A percentile compares a stretch with the other conserved stretches of the same genome.
Evolutionary conservation across 2,797 vertebrate genomes (phyloP).

Genomic region (Pterois miles): DNA sequence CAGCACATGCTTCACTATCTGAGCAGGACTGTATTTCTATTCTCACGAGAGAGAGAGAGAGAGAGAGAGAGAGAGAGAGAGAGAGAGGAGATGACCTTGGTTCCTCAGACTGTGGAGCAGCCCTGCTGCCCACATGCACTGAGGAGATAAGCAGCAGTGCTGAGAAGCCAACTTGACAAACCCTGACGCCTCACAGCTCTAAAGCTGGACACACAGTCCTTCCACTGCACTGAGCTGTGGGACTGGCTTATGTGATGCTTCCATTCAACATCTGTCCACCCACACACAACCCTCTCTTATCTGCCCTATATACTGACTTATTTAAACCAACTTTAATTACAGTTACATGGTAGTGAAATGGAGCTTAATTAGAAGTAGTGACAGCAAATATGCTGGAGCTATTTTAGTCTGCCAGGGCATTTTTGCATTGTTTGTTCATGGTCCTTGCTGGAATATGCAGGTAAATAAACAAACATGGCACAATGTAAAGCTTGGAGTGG

Average conservation of each 20-base stretch:
- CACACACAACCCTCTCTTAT: conserved; percentile 21
- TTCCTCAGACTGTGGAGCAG: conserved; percentile 7
- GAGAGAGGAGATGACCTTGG: conserved; percentile 41
- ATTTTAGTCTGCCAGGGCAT: background rate
- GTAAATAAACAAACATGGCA: conserved; percentile 3
- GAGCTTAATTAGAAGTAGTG: conserved; percentile 15
- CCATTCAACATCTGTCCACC: conserved; percentile 21
- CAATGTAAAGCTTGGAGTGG: background rate
- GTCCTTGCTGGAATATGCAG: background rate
- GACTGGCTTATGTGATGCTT: conserved; percentile 14
- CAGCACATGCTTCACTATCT: conserved; percentile 1
- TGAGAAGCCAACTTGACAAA: conserved; percentile 48
- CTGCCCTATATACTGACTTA: conserved; percentile 16
- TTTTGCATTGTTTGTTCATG: background rate
- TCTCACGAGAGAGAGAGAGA: conserved; percentile 2
- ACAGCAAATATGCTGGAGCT: conserved; percentile 4
- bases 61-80: background rate
- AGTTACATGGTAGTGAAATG: background rate
- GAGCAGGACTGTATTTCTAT: conserved; percentile 3
- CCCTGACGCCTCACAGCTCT: conserved; percentile 26
- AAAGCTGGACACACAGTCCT: conserved; percentile 26
- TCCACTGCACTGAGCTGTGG: background rate
- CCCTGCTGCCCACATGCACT: conserved; percentile 14
- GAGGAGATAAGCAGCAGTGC: conserved; percentile 57
- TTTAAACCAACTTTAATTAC: conserved; percentile 39